These are phyloP conservation scores for Lates calcarifer DNA, from an alignment of 2,113 vertebrate genomes.

Conservation along the genomic window DNA sequence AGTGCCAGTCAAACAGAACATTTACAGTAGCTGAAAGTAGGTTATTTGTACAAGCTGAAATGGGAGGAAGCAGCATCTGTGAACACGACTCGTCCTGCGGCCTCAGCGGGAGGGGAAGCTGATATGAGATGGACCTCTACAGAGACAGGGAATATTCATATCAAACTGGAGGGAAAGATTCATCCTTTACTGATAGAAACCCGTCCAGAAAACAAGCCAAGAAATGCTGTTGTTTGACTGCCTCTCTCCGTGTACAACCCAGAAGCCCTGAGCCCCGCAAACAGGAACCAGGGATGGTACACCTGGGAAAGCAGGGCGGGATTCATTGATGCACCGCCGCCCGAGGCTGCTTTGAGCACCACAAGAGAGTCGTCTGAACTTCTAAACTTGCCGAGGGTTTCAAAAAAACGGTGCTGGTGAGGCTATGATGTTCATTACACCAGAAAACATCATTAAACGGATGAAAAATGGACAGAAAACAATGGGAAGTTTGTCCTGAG, in stretches of 20 bases:
- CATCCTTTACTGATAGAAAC: conserved; percentile 25
- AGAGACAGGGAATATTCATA: conserved; percentile 4
- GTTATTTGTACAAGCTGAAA: neutral
- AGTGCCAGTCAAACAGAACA: neutral
- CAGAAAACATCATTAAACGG: no score
- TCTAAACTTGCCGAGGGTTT: conserved; percentile 1
- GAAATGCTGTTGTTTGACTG: neutral
- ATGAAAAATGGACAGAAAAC: no score
- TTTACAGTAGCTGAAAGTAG: neutral
- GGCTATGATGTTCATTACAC: no score
- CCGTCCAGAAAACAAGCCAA: neutral
- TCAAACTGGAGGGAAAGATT: conserved; percentile 13
- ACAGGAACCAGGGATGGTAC: neutral
- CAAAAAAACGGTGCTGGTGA: neutral
- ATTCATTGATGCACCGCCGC: neutral
- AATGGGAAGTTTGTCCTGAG: no score
- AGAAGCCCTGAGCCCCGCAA: neutral
- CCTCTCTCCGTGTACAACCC: neutral
- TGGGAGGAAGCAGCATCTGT: neutral
- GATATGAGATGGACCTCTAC: conserved; percentile 10
- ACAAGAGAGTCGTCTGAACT: neutral
- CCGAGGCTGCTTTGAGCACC: neutral
- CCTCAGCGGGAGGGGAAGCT: neutral
- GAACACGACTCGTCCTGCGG: neutral
- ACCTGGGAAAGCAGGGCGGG: neutral